These are phyloP conservation scores for Balanococcus diminutus DNA, from an alignment of 2,888 invertebrate species.

Conservation along the genomic window DNA sequence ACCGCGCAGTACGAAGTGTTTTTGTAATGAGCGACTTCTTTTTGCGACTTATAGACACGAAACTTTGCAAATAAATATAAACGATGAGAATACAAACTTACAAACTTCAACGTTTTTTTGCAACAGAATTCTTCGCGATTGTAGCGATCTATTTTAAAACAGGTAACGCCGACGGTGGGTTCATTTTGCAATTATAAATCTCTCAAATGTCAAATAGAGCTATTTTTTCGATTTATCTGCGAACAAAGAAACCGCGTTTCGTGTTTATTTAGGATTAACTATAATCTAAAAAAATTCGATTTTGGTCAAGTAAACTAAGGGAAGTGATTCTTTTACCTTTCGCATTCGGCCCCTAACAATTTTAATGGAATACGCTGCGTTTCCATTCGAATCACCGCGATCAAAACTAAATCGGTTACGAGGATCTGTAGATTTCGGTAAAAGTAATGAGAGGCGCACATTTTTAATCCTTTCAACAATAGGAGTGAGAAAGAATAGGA, in stretches of 20 bases:
- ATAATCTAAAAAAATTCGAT: not conserved
- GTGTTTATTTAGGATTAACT: not conserved
- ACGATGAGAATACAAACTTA: not conserved
- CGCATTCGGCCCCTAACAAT: not conserved
- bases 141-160: not conserved
- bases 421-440: not conserved
- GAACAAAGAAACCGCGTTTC: not conserved
- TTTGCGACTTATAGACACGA: not conserved
- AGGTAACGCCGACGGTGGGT: not conserved
- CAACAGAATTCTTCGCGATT: not conserved
- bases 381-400: not conserved
- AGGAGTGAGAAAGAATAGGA: not conserved
- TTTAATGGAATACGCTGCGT: not conserved
- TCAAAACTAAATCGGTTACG: not conserved
- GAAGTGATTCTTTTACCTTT: not conserved
- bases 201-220: not conserved
- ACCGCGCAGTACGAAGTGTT: not conserved
- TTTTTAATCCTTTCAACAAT: not conserved
- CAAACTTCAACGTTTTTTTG: not conserved
- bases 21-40: not conserved
- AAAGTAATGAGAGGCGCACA: not conserved
- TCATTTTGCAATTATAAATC: not conserved
- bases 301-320: not conserved
- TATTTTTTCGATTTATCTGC: not conserved
- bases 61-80: not conserved